These are phyloP conservation scores for Archaeoteleia sp. DNA, from an alignment of 2,888 invertebrate species.

Conservation along the genomic window DNA sequence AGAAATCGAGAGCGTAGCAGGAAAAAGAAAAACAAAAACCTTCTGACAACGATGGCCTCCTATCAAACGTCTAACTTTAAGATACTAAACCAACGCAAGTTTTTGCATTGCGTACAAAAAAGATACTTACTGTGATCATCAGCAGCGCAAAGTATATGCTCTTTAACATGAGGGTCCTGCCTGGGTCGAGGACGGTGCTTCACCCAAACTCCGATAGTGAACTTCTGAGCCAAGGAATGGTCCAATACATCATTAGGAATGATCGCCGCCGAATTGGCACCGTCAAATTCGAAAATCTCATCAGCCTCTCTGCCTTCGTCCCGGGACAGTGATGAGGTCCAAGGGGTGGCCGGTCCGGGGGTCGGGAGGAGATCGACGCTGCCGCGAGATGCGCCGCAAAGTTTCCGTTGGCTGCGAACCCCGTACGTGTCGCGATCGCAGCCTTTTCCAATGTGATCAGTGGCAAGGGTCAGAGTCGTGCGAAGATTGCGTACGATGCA, in stretches of 20 bases:
- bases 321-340: slow-evolving; percentile 79
- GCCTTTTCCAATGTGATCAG: slow-evolving; percentile 94
- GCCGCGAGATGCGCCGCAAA: slow-evolving; percentile 89
- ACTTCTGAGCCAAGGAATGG: slow-evolving; percentile 86
- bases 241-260: slow-evolving; percentile 86
- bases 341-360: slow-evolving; percentile 78
- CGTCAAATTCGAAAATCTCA: slow-evolving; percentile 97
- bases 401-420: slow-evolving; percentile 87
- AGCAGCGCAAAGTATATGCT: slow-evolving; percentile 96
- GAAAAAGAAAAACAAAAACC: too few relatives aligned
- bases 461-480: slow-evolving; percentile 82
- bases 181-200: slow-evolving; percentile 88
- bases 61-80: too few relatives aligned
- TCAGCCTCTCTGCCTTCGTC: slow-evolving; percentile 85
- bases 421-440: slow-evolving; percentile 97
- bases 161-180: slow-evolving; percentile 93
- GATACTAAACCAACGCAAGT: too few relatives aligned
- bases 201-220: slow-evolving; percentile 96
- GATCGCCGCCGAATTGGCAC: slow-evolving; percentile 89
- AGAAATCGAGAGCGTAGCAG: too few relatives aligned
- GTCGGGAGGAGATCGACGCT: slow-evolving; percentile 91
- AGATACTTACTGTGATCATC: slow-evolving; percentile 93
- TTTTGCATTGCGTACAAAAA: too few relatives aligned
- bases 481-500: slow-evolving; percentile 78
- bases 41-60: too few relatives aligned